Base-by-base conservation (phyloP, 2,113 vertebrate species). In the Larimichthys crocea region DNA sequence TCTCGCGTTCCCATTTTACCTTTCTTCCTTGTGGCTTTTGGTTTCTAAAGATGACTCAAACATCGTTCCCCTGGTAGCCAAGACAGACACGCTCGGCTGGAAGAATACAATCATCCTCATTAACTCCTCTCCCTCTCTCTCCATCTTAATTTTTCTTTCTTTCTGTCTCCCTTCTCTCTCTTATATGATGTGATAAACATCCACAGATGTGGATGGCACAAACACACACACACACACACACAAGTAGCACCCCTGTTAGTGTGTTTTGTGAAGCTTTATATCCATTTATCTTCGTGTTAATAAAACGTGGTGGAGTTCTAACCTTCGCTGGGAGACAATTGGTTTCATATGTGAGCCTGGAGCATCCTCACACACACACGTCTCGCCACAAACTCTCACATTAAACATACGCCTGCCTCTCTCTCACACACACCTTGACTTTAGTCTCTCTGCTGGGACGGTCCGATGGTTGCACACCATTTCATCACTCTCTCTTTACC, bases 181-280 rank as follows among this genome's bases (percentile, higher is more conserved):
- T 70, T 68, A 74, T 80, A 78, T 83, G 86, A 92, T 89, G 91
- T 91, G 87, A 89, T 91, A 92, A 92, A 92, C 79, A 86, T 81
- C 59, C 64, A 81, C 90, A 91, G 89, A 91, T 92, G 92, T 86
- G 66, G 49, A 86, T 60, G 60, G 16, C 56, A 82, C 61, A 9
- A 5, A 65, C 64, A 24, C 70, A 68, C 72, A 59, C 69, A 82
- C 61, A 65, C 64, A 24, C 69, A 68, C 72, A 72, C 69, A 73
- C 68, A 62, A 80, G 89, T 90, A 89, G 87, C 83, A 79, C 74
- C 65, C 65, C 49, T 68, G 85, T 88, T 80, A 70, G 65, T 79
- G 83, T 86, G 88, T 88, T 88, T 40, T 86, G 84, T 78, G 86
- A 74, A 84, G 80, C 56, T 76, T 83, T 29, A 78, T 86, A 86